Conservation (phyloP, 2,888 invertebrate species). For the Argyresthia albistria region DNA sequence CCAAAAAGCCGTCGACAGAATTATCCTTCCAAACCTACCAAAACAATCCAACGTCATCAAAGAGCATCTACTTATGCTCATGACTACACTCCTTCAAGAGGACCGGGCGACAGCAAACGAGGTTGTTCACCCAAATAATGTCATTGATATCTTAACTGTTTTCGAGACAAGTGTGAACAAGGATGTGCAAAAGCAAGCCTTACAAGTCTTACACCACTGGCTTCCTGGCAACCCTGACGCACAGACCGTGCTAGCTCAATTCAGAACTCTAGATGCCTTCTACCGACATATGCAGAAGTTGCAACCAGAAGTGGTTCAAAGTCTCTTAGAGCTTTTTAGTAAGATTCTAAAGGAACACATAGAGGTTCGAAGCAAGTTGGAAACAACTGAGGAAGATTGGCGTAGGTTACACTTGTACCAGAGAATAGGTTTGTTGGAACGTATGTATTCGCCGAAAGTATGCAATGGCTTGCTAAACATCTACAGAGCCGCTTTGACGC, state of each 20-base stretch:
- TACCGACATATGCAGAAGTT: conserved; percentile 39
- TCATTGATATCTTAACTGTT: no score
- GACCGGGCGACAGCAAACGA: no score
- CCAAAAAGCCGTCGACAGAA: no score
- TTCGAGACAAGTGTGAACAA: conserved; percentile 36
- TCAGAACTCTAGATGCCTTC: conserved; percentile 45
- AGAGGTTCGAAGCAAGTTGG: conserved; percentile 16
- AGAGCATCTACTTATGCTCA: no score
- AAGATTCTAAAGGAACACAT: conserved; percentile 46
- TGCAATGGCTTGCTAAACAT: conserved; percentile 45
- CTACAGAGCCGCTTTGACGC: conserved; percentile 25
- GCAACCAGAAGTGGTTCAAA: conserved; percentile 26
- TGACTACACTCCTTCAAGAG: no score
- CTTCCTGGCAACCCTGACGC: conserved; percentile 41
- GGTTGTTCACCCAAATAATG: no score
- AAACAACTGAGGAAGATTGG: not conserved
- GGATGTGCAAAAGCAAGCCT: conserved; percentile 30
- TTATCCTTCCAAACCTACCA: no score
- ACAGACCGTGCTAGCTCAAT: conserved; percentile 46
- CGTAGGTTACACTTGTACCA: conserved; percentile 24
- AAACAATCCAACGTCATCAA: no score
- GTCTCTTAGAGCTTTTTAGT: conserved; percentile 40
- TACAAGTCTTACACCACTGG: conserved; percentile 42
- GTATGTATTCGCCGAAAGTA: conserved; percentile 28
- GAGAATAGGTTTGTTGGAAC: conserved; percentile 44